A percentile compares a stretch with the other conserved stretches of the same genome.
phyloP scores from a whole-genome alignment of 2,888 invertebrate genomes.

The Portevinia maculata region DNA sequence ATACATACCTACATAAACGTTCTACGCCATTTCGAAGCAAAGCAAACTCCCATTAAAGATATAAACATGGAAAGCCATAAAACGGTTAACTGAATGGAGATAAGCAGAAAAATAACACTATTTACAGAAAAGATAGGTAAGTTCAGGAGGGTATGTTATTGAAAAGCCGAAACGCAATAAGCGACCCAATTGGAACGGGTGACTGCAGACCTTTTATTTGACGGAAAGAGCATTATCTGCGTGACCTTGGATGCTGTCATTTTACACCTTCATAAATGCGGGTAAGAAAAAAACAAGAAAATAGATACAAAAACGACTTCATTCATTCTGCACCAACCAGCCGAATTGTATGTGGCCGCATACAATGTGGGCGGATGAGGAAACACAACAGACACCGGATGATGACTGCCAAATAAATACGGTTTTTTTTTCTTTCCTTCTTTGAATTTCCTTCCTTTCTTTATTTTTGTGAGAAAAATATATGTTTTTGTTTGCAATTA shows the following conservation, averaged over 20 bases:
- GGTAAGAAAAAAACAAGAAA: neutral
- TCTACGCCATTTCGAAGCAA: conserved; percentile 19
- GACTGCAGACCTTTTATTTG: neutral
- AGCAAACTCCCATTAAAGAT: conserved; percentile 23
- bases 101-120: neutral
- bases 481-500: neutral
- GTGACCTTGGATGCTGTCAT: conserved; percentile 5
- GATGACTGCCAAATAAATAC: conserved; percentile 17
- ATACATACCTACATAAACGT: no score
- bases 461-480: conserved; percentile 3
- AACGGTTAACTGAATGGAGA: conserved; percentile 10
- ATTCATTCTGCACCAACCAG: neutral
- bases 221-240: neutral
- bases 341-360: neutral
- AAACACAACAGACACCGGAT: conserved; percentile 18
- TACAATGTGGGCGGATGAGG: conserved; percentile 7
- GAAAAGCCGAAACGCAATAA: neutral
- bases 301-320: neutral
- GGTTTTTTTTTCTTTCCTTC: neutral
- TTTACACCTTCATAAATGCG: neutral
- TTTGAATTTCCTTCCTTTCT: conserved; percentile 1
- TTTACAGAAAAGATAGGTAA: neutral
- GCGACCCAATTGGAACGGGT: neutral
- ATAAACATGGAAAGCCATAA: conserved; percentile 45
- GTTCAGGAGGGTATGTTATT: neutral